Conservation (phyloP, 2,888 invertebrate genomes). For the Dilophus febrilis region DNA sequence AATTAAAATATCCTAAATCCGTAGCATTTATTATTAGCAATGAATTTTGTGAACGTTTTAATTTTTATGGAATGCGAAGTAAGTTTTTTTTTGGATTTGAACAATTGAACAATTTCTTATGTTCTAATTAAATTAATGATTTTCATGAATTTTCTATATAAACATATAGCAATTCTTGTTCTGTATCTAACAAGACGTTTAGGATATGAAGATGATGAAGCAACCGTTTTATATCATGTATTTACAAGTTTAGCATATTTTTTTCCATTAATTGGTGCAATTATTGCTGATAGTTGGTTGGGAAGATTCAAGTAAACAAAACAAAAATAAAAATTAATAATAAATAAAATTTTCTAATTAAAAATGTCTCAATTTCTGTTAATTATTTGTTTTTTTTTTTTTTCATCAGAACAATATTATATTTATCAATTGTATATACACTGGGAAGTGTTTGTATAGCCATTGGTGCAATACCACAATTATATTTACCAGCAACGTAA, state of each 20-base stretch:
- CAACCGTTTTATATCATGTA: conserved; percentile 76
- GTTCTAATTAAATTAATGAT: too few species aligned
- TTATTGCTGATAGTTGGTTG: conserved; percentile 80
- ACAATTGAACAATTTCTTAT: too few species aligned
- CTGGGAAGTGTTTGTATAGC: conserved; percentile 66
- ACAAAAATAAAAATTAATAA: neutral
- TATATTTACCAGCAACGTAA: conserved; percentile 36
- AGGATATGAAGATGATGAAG: conserved; percentile 47
- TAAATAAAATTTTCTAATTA: conserved; percentile 1
- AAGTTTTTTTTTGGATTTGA: too few species aligned
- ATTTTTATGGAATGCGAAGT: conserved; percentile 95
- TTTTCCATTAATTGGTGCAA: conserved; percentile 82
- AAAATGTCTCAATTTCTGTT: conserved; percentile 16
- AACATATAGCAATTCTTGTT: conserved; percentile 73
- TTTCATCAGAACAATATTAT: conserved; percentile 59
- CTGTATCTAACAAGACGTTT: conserved; percentile 76
- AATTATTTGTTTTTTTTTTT: conserved; percentile 17
- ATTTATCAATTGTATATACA: conserved; percentile 74
- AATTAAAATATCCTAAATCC: conserved; percentile 64
- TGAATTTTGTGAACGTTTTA: conserved; percentile 97
- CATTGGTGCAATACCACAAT: conserved; percentile 42
- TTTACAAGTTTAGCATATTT: conserved; percentile 85
- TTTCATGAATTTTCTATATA: too few species aligned
- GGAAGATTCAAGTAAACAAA: conserved; percentile 50
- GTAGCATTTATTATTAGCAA: conserved; percentile 88